A percentile compares a stretch with the other conserved stretches of the same genome.
phyloP scores from a whole-genome alignment of 2,888 invertebrate genomes.

The Bugula neritina region DNA sequence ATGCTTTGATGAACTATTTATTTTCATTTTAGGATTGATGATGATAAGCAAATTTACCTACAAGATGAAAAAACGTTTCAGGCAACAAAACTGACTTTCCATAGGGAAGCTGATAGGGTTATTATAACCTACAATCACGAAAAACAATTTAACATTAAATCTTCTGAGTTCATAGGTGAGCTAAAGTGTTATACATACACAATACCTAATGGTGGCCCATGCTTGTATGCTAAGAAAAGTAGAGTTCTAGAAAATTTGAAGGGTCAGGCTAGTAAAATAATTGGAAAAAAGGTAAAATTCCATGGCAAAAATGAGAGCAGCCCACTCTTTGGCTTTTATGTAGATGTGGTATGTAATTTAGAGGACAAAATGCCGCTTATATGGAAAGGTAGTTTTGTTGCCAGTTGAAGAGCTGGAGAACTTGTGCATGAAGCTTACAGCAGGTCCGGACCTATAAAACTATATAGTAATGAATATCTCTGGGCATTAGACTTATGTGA shows the following conservation, averaged over 20 bases:
- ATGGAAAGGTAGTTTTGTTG: background rate
- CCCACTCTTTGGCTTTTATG: background rate
- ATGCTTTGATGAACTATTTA: too few species aligned
- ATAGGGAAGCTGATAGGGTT: background rate
- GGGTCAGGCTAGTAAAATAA: background rate
- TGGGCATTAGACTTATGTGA: background rate
- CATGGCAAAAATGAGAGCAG: background rate
- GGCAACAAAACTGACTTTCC: background rate
- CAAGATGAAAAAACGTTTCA: background rate
- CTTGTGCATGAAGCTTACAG: background rate
- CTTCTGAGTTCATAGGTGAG: background rate
- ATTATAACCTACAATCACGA: background rate
- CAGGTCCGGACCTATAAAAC: background rate
- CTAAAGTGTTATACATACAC: background rate
- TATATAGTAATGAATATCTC: background rate
- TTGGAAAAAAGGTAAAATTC: background rate
- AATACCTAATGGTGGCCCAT: background rate
- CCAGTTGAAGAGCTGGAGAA: background rate
- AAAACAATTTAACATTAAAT: background rate
- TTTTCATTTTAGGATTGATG: too few species aligned
- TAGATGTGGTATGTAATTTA: too few species aligned
- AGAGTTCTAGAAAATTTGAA: background rate
- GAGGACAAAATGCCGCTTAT: background rate
- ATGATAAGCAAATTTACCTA: too few species aligned
- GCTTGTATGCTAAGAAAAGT: background rate